Evolutionary conservation across 2,888 invertebrate species (phyloP).

Genomic region (Chaetoderma sp.): DNA sequence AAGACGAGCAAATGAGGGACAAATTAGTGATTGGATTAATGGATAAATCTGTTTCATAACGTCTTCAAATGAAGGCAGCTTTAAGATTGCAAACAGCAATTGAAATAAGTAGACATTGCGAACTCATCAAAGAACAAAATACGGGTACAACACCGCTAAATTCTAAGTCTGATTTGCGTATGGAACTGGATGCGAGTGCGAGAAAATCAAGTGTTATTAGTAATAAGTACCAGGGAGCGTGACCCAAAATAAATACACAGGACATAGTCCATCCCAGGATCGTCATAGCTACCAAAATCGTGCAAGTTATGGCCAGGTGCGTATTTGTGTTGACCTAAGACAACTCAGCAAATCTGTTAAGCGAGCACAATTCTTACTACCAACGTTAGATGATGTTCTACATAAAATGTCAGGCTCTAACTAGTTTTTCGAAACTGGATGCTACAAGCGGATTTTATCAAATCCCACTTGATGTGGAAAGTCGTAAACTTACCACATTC

Average conservation of each 20-base stretch:
- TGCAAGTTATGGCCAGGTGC: constrained; percentile 24
- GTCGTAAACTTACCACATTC: constrained; percentile 21
- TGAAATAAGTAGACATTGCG: neutral
- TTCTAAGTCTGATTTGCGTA: too few species aligned
- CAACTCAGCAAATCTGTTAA: constrained; percentile 26
- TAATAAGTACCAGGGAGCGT: too few species aligned
- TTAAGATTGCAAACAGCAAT: neutral
- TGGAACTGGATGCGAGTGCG: too few species aligned
- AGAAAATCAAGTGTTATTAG: too few species aligned
- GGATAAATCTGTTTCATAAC: neutral
- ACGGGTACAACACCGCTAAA: too few species aligned
- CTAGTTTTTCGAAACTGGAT: constrained; percentile 27
- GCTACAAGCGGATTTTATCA: constrained; percentile 28
- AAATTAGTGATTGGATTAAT: neutral
- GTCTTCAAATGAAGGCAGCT: constrained; percentile 4
- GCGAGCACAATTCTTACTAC: constrained; percentile 28
- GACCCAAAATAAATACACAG: too few species aligned
- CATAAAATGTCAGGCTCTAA: constrained; percentile 24
- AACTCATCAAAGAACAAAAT: neutral
- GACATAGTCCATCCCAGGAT: too few species aligned
- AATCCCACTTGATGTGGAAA: constrained; percentile 20
- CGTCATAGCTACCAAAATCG: too few species aligned
- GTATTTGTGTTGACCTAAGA: constrained; percentile 35
- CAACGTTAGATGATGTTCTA: constrained; percentile 28
- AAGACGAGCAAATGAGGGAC: neutral